A percentile compares a stretch with the other conserved stretches of the same genome.
phyloP scores from a whole-genome alignment of 2,888 invertebrate genomes.

The Metellina segmentata region DNA sequence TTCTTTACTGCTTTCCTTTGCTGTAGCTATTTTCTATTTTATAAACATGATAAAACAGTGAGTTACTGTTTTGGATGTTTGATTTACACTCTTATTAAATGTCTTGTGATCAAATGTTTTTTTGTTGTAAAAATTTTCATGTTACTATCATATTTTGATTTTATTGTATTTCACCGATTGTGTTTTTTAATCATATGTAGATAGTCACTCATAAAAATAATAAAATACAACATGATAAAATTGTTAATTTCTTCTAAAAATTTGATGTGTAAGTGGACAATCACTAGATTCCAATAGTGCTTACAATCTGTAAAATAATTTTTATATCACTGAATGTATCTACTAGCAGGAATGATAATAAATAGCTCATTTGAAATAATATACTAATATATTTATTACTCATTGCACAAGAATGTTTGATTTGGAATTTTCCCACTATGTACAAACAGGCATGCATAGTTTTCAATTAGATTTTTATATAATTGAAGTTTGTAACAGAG shows the following conservation, averaged over 20 bases:
- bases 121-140: background rate
- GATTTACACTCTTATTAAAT: background rate
- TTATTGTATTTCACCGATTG: background rate
- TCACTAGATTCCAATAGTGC: conserved; percentile 56
- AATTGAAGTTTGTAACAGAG: conserved; percentile 10
- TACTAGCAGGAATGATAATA: background rate
- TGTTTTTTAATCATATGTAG: conserved; percentile 29
- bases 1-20: background rate
- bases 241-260: conserved; percentile 29
- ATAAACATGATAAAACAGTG: background rate
- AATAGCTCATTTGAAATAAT: background rate
- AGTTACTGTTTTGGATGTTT: background rate
- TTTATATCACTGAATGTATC: conserved; percentile 22
- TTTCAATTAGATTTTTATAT: conserved; percentile 18
- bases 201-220: conserved; percentile 13
- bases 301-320: conserved; percentile 1
- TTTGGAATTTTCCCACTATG: background rate
- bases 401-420: background rate
- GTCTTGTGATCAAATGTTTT: background rate
- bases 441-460: background rate
- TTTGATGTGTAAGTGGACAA: conserved; percentile 62
- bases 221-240: conserved; percentile 17
- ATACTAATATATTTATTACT: background rate
- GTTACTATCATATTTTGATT: background rate
- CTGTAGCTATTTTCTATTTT: background rate